Evolutionary conservation across 2,797 vertebrate species (phyloP).

Genomic region (Triplophysa bombifrons): DNA sequence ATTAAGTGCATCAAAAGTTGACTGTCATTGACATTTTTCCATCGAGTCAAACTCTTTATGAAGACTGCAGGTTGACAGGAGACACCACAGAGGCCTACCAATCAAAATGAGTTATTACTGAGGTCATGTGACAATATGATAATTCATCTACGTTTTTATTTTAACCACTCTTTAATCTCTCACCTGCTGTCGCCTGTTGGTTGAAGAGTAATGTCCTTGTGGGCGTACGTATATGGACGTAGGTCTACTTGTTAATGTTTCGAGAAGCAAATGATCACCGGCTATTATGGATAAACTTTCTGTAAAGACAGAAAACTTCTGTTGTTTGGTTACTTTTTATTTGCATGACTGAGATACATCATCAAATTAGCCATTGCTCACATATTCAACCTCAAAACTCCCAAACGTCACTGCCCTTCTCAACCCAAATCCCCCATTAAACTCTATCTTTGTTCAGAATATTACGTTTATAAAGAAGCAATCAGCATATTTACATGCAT

Average conservation of each 20-base stretch:
- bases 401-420: no score
- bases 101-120: constrained; percentile 33
- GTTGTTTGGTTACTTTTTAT: no score
- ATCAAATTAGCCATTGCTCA: no score
- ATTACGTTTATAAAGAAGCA: no score
- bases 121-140: constrained; percentile 13
- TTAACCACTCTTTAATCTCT: not conserved
- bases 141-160: constrained; percentile 26
- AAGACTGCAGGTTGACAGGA: constrained; percentile 12
- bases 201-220: constrained; percentile 1
- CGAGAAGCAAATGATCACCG: not conserved
- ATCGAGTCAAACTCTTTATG: not conserved
- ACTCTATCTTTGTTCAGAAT: no score
- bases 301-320: no score
- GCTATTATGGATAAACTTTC: no score
- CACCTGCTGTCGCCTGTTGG: not conserved
- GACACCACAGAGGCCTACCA: constrained; percentile 11
- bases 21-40: constrained; percentile 12
- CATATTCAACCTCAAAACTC: no score
- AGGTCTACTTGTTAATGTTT: not conserved
- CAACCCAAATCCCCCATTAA: no score
- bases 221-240: not conserved
- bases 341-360: no score
- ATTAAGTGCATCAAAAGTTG: not conserved
- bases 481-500: no score